Conservation (phyloP, 2,797 vertebrate genomes). For the Orientallactaga sibirica region DNA sequence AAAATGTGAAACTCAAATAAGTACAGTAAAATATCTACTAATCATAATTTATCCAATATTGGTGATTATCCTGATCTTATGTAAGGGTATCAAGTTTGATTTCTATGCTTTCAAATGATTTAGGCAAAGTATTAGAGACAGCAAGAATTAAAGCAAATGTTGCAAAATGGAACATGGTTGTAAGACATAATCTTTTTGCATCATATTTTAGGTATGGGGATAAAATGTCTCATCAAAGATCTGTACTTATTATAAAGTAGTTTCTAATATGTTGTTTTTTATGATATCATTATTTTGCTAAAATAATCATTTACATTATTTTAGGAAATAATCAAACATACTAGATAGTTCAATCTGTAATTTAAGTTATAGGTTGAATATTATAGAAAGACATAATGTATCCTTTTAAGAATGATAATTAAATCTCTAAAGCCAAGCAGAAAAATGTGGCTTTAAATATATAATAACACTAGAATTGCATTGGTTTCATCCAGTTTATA, state of each 20-base stretch:
- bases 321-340: neutral
- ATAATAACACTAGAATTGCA: neutral
- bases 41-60: too few species aligned
- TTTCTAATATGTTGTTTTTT: neutral
- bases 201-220: neutral
- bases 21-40: too few species aligned
- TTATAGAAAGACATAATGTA: neutral
- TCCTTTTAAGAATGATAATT: conserved; percentile 20
- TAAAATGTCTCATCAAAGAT: neutral
- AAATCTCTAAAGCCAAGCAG: neutral
- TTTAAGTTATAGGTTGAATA: neutral
- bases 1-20: neutral
- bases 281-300: neutral
- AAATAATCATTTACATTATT: neutral
- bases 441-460: conserved; percentile 28
- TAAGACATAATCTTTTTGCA: neutral
- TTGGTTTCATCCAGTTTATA: conserved; percentile 49
- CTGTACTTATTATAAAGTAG: neutral
- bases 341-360: neutral
- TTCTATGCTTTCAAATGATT: too few species aligned
- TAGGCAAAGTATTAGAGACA: neutral
- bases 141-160: neutral
- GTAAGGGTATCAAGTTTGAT: too few species aligned
- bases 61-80: too few species aligned
- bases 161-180: neutral